Evolutionary conservation across 2,888 invertebrate genomes (phyloP), one percentile per base, ranked within the genome.

Genomic region (Aleiodes alternator): DNA sequence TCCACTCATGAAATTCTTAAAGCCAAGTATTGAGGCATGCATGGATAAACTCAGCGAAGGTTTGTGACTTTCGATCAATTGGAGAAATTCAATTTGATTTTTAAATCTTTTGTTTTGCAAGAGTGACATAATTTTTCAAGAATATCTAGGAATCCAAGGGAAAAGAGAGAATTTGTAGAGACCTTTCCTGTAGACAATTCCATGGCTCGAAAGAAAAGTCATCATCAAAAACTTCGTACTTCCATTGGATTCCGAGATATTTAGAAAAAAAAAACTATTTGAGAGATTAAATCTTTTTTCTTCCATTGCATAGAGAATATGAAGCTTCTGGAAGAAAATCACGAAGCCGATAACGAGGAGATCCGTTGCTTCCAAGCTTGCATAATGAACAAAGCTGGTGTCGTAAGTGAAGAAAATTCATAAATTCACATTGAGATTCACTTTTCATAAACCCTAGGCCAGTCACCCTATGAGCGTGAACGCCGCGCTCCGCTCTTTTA

Each of bases 341-440:
- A 75, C n/a, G 51, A 38, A 8, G 59, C 29, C 12, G 76, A 75
- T 8, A 75, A 73, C 14, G 70, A 69, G 31, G 79, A 80, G 31
- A 75, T 77, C 12, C 61, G 69, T 23, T 78, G 78, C 69, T 80
- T 79, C 74, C 23, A 53, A 3, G 79, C 76, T 12, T 80, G 80
- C 31, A 29, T 77, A 11, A 53, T 75, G 70, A 50, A 31, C 2
- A 55, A 72, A 11, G 23, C 66, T 23, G 80, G 75, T 61, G 2
- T 80, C n/a, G 80, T 80, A 43, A 76, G 80, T 74, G 53, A 38
- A 57, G 11, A 69, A 73, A 56, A 57, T n/a, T 3, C 8, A n/a
- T 12, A 1, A 14, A 14, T 51, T 51, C 4, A 14, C 51, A 0
- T 51, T 51, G 9, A 51, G 59, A 23, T 23, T 23, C 23, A 23